Conservation (phyloP, 2,113 vertebrate species). For the Xiphophorus hellerii region DNA sequence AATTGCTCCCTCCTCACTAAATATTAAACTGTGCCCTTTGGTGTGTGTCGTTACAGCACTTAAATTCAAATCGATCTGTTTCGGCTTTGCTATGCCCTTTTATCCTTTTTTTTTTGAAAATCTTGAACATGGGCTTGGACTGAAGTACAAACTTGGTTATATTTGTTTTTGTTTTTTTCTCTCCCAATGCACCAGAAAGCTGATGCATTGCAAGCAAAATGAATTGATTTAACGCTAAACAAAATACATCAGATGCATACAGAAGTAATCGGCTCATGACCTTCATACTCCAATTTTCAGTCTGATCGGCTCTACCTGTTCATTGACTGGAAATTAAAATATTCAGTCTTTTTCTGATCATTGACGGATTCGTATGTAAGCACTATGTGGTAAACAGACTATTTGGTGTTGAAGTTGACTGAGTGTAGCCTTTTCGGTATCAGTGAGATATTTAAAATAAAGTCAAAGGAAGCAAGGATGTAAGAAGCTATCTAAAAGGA, state of each 20-base stretch:
- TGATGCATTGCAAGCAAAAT: background rate
- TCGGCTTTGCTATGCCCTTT: slow-evolving; percentile 16
- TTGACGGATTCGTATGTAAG: background rate
- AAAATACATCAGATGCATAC: background rate
- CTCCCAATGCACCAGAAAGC: background rate
- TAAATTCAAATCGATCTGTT: slow-evolving; percentile 21
- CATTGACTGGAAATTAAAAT: background rate
- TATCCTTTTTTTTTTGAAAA: background rate
- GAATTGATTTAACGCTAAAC: background rate
- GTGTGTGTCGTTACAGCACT: slow-evolving; percentile 7
- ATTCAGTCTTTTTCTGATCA: background rate
- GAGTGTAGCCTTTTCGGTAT: background rate
- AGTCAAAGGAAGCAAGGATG: background rate
- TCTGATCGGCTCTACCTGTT: too few species aligned
- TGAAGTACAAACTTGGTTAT: background rate
- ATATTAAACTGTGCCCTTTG: slow-evolving; percentile 22
- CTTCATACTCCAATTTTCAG: background rate
- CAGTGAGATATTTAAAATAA: background rate
- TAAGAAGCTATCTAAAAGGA: background rate
- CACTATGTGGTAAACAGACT: background rate
- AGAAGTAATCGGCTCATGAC: background rate
- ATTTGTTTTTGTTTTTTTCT: background rate
- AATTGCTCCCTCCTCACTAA: slow-evolving; percentile 24
- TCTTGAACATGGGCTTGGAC: background rate
- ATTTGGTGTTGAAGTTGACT: background rate